These are phyloP conservation scores for Camponotus vicinus DNA, from an alignment of 1,140 invertebrate species.

Conservation along the genomic window DNA sequence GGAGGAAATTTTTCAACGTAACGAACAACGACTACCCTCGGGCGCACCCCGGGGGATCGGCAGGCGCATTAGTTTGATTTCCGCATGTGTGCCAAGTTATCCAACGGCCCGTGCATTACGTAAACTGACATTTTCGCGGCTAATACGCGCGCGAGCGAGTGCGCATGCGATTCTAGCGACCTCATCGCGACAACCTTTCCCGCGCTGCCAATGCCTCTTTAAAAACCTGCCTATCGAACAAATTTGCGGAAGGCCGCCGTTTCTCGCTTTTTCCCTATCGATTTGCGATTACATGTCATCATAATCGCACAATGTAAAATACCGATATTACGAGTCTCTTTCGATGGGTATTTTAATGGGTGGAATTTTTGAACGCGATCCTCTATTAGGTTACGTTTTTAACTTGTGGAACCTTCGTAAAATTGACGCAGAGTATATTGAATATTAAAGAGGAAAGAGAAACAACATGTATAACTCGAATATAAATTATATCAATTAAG, in stretches of 20 bases:
- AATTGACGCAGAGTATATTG: too few relatives aligned
- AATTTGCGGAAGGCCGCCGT: neutral
- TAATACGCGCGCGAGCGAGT: conserved; percentile 53
- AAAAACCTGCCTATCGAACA: neutral
- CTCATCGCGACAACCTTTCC: conserved; percentile 19
- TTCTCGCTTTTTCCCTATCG: neutral
- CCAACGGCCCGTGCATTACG: conserved; percentile 75
- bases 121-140: conserved; percentile 80
- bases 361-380: neutral
- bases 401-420: neutral
- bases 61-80: conserved; percentile 65
- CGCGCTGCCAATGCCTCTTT: neutral
- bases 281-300: neutral
- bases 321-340: neutral
- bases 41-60: conserved; percentile 66
- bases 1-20: neutral
- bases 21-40: conserved; percentile 54
- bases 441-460: neutral
- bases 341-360: neutral
- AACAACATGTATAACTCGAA: neutral
- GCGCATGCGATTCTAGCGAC: conserved; percentile 43
- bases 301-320: neutral
- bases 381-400: neutral
- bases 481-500: too few relatives aligned
- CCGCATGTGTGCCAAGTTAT: conserved; percentile 76